Conservation (phyloP, 2,888 invertebrate genomes). For the Microdon myrmicae region DNA sequence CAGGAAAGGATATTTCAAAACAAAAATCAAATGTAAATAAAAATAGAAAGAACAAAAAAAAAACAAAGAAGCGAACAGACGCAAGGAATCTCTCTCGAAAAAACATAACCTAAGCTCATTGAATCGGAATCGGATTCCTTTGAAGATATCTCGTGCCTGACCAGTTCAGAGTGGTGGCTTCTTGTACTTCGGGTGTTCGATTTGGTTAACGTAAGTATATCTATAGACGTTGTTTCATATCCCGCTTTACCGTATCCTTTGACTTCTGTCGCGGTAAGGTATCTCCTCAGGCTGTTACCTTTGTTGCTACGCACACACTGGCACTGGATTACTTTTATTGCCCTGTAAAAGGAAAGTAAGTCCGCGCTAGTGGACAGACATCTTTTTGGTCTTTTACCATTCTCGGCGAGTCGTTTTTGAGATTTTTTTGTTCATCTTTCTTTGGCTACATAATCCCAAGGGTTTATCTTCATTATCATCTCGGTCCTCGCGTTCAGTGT, state of each 20-base stretch:
- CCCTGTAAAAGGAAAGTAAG: constrained; percentile 51
- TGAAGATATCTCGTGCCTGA: constrained; percentile 34
- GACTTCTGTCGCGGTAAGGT: constrained; percentile 33
- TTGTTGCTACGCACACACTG: constrained; percentile 10
- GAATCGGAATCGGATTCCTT: constrained; percentile 46
- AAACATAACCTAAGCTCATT: constrained; percentile 47
- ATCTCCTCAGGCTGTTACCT: constrained; percentile 28
- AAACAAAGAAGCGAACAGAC: constrained; percentile 14
- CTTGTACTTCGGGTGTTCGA: constrained; percentile 43
- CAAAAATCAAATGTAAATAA: too few relatives aligned
- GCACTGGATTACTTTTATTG: constrained; percentile 29
- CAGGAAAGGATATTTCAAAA: too few relatives aligned
- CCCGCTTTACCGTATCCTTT: constrained; percentile 12
- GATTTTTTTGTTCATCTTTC: constrained; percentile 37
- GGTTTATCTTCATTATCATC: constrained; percentile 38
- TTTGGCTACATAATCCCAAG: constrained; percentile 36
- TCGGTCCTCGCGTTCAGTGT: constrained; percentile 14
- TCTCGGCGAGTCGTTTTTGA: constrained; percentile 37
- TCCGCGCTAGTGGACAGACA: constrained; percentile 34
- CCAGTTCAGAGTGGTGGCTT: constrained; percentile 35
- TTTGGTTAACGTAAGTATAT: too few relatives aligned
- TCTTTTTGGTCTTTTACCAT: constrained; percentile 16
- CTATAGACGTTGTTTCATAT: not conserved
- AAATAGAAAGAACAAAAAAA: constrained; percentile 8
- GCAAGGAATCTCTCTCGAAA: constrained; percentile 17